A percentile compares a stretch with the other conserved stretches of the same genome.
Evolutionary conservation across 2,113 vertebrate genomes (phyloP).

Genomic region (Pteruthius melanotis): DNA sequence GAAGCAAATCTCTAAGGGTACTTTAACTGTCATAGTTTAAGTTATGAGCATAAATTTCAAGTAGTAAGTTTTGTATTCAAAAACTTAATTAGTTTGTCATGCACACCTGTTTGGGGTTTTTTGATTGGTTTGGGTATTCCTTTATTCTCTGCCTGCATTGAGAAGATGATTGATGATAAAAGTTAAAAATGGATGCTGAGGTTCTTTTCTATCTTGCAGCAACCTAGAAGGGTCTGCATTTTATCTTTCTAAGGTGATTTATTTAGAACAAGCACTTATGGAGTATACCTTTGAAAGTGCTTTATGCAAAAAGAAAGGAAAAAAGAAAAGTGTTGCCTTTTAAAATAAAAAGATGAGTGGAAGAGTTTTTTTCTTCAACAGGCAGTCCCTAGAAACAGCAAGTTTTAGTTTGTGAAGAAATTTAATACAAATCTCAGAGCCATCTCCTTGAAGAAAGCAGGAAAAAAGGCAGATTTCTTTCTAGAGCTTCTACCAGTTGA

Average conservation of each 20-base stretch:
- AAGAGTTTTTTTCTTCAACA: not conserved
- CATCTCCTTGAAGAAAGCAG: not conserved
- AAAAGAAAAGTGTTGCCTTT: not conserved
- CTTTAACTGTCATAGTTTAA: not conserved
- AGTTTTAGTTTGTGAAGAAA: not conserved
- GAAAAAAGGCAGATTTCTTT: not conserved
- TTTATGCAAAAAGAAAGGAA: not conserved
- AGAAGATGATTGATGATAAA: not conserved
- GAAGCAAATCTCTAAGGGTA: not conserved
- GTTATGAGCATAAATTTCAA: slow-evolving; percentile 25
- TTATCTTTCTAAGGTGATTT: slow-evolving; percentile 15
- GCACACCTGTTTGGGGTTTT: not conserved
- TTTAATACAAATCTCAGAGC: not conserved
- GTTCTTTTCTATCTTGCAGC: slow-evolving; percentile 17
- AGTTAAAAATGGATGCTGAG: not conserved
- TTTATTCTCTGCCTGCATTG: not conserved
- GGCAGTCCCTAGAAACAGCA: not conserved
- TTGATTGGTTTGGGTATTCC: not conserved
- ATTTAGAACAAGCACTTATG: not conserved
- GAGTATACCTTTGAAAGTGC: not conserved
- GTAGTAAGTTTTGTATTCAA: not conserved
- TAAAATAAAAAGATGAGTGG: not conserved
- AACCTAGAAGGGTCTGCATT: not conserved
- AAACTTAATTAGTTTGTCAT: slow-evolving; percentile 10
- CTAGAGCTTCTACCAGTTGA: not conserved